Evolutionary conservation across 2,888 invertebrate species (phyloP), one percentile per base, ranked within the genome.

Genomic region (Lydus trimaculatus): DNA sequence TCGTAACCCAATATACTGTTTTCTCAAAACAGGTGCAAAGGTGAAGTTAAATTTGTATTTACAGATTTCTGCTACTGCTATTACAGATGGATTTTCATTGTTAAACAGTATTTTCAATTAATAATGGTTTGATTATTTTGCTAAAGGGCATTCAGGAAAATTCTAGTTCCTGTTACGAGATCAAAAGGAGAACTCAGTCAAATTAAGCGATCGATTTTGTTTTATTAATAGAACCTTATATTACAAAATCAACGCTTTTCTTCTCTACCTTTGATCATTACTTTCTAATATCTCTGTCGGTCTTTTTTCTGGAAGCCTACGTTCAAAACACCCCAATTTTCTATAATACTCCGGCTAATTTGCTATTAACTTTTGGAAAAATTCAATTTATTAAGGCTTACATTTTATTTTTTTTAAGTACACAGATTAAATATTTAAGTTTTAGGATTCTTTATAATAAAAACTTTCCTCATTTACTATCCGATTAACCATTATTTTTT

Each of bases 41-140:
- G n/a, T n/a, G n/a, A n/a, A n/a, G n/a, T n/a, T 28, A 28, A 3
- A 28, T 28, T 3, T 28, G 4, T 28, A 28, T 28, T 3, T 3
- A 28, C 4, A 28, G 4, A 28, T 3, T 28, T 28, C 2, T 28
- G 2, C 28, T 28, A 28, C 28, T 28, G 4, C 4, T 28, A 3
- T 28, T 28, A 28, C 28, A 28, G 33, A 33, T 33, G 61, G 66
- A 63, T 61, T 66, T 69, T 33, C 20, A 63, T 25, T 36, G 7
- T 11, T 13, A n/a, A n/a, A 33, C n/a, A 9, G 15, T 39, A n/a
- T 39, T 39, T n/a, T 4, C 39, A 39, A 33, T 33, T 7, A 66
- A 69, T 61, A 63, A 63, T 66, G 63, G 58, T 64, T 70, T 66
- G 61, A 64, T 66, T 64, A 39, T 64, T 66, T 64, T 62, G 31